Base-by-base conservation (phyloP, 1,140 invertebrate genomes). In the Scaptodrosophila lebanonensis region DNA sequence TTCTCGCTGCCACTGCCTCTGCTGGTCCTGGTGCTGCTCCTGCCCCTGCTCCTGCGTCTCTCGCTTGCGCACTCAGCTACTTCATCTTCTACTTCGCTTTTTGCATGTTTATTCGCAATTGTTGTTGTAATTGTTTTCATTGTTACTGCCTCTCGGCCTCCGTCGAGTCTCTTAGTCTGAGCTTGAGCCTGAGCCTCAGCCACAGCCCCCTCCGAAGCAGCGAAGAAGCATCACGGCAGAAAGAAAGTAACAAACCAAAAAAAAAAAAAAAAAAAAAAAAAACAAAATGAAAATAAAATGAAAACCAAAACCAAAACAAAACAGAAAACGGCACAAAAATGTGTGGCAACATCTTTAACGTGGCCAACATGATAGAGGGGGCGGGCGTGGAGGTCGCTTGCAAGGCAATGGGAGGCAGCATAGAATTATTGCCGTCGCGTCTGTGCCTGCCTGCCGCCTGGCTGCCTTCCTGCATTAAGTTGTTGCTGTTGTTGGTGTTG, bases 21-120 rank as follows among this genome's bases (percentile, higher is more conserved):
- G 32, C 67, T 48, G 43, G 40, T 53, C 42, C 35, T 4, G 4
- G 7, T 64, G 22, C 38, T 27, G 13, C 15, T 30, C 22, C 18
- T n/a, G 12, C 32, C n/a, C 11, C 8, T 12, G 6, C 38, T 6
- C 32, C 18, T 13, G 13, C 12, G 3, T 27, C 9, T 35, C 27
- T 44, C 43, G 54, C 38, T 36, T 15, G 1, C 22, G 20, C 16
- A 11, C 40, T 42, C n/a, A 50, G 67, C 72, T 79, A 77, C 73
- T 79, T 77, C 73, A 77, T 77, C 73, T 77, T 79, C 60, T 77
- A 72, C 73, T 79, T 73, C 83, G 76, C 75, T 82, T 79, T 79
- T 82, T 75, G 76, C 75, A 82, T 82, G 75, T 82, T 82, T 82
- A 83, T 82, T 82, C 76, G 75, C 75, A 75, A 83, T 82, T 82